phyloP scores from a whole-genome alignment of 2,888 invertebrate species.

The Sphinx pinastri region DNA sequence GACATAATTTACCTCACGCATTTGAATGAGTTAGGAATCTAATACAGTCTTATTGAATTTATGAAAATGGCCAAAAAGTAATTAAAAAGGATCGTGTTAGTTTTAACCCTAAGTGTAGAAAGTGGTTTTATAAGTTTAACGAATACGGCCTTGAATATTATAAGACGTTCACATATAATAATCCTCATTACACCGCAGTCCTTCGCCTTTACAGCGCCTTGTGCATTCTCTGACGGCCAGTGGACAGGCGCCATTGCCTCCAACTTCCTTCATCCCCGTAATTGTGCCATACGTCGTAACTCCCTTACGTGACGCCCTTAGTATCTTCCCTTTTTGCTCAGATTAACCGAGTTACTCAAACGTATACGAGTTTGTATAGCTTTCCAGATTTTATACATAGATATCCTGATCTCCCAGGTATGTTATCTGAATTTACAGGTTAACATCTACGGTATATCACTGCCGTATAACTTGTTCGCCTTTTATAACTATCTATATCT shows the following conservation, averaged over 20 bases:
- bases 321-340: constrained; percentile 21
- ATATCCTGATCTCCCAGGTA: too few species aligned
- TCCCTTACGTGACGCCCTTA: constrained; percentile 24
- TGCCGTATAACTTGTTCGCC: too few species aligned
- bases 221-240: constrained; percentile 9
- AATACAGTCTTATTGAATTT: too few species aligned
- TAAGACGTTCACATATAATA: neutral
- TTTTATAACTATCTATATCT: too few species aligned
- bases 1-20: too few species aligned
- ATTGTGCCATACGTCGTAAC: constrained; percentile 26
- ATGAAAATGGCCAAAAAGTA: too few species aligned
- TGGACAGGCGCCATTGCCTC: constrained; percentile 6
- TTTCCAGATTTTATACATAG: constrained; percentile 2
- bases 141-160: too few species aligned
- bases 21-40: too few species aligned
- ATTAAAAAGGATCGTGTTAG: too few species aligned
- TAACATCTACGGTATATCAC: neutral
- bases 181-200: neutral
- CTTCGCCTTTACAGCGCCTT: neutral
- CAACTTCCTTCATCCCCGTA: constrained; percentile 11
- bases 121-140: too few species aligned
- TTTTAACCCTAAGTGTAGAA: too few species aligned
- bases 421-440: neutral
- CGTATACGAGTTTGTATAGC: neutral
- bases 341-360: constrained; percentile 1